Evolutionary conservation across 2,113 vertebrate species (phyloP), one percentile per base, ranked within the genome.

Genomic region (Mustela nigripes): DNA sequence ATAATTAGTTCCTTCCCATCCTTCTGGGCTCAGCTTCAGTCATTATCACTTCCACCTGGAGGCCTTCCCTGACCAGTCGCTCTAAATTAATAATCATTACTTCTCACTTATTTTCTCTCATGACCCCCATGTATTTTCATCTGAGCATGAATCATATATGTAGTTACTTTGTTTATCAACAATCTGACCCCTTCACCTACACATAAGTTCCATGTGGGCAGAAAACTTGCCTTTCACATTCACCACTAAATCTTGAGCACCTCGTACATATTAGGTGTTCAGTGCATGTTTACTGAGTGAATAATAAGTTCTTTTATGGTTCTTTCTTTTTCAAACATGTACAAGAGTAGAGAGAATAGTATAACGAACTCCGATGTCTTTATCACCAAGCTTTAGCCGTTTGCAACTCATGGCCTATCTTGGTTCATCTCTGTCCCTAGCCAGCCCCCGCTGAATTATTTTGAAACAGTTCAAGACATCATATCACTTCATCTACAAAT

Each of bases 401-500:
- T 91, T 89, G 80, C 53, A 86, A 82, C 73, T 53, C 31, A n/a
- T 60, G 28, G 39, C 73, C 74, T 80, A 63, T 81, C 45, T 93
- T 58, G 19, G 9, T 93, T 97, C 45, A 90, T 93, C 62, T 86
- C 45, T 73, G 53, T 74, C 94, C 31, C 65, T 15, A 93, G 24
- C 53, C 62, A 86, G 36, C 79, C 24, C 56, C 42, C 53, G 31
- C 33, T 90, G 73, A 86, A 81, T 65, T 85, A 42, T 80, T 93
- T 95, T 65, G 63, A 90, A 95, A 21, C 36, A 74, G 85, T 79
- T 53, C 28, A 86, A 71, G n/a, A 28, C 26, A 71, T 62, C 28
- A 80, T 53, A 81, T 91, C 56, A 76, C 36, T 76, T 94, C 22
- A 78, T 73, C 65, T 82, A 67, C 15, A 91, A 91, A 85, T 93